Percentiles rank a stretch among this genome's conserved stretches.
Conservation (phyloP, 2,888 invertebrate species). For the Drosophila infuscata region DNA sequence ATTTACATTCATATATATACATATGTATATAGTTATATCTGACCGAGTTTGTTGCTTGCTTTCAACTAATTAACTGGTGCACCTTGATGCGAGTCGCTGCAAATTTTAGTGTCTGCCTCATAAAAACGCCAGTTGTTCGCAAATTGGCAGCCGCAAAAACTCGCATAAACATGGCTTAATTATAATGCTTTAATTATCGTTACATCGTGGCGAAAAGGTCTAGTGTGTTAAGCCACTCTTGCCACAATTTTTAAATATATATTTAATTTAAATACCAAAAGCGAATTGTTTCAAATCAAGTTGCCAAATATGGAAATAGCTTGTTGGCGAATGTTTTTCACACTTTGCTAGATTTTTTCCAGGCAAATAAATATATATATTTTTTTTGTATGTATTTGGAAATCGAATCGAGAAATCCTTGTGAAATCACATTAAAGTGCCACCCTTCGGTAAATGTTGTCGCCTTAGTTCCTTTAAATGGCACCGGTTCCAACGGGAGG, state of each 20-base stretch:
- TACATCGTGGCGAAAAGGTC: not conserved
- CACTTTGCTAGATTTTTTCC: not conserved
- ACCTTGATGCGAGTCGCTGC: not conserved
- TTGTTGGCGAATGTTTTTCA: too few species aligned
- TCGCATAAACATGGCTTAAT: not conserved
- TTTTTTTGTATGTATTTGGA: not conserved
- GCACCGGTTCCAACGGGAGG: not conserved
- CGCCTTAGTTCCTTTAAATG: slow-evolving; percentile 20
- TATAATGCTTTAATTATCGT: not conserved
- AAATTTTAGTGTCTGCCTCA: not conserved
- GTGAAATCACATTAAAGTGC: slow-evolving; percentile 49
- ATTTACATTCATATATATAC: not conserved
- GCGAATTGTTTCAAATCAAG: not conserved
- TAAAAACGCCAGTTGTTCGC: not conserved
- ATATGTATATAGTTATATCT: not conserved
- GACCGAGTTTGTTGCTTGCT: not conserved
- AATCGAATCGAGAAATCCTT: slow-evolving; percentile 4
- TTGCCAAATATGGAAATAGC: not conserved
- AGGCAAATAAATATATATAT: not conserved
- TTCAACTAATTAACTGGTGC: not conserved
- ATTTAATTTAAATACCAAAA: not conserved
- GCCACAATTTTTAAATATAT: not conserved
- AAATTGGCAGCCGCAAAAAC: not conserved
- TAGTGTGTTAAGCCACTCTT: not conserved
- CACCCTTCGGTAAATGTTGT: slow-evolving; percentile 42